Evolutionary conservation across 2,888 invertebrate species (phyloP).

Genomic region (Chrysina gloriosa): DNA sequence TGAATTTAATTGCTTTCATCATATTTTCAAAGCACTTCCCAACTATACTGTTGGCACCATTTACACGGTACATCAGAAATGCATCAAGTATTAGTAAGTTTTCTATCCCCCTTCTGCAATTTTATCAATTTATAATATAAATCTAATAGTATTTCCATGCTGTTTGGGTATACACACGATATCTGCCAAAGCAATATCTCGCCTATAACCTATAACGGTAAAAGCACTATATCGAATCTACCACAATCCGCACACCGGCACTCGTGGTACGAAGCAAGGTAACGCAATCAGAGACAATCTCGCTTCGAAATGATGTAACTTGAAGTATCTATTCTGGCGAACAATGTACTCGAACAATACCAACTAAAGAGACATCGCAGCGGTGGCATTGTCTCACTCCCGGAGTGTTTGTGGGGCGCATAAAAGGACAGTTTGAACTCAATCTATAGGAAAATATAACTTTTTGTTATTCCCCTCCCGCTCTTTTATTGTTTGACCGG

Average conservation of each 20-base stretch:
- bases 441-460: constrained; percentile 57
- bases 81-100: too few species aligned
- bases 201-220: not conserved
- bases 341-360: constrained; percentile 62
- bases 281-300: constrained; percentile 61
- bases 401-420: constrained; percentile 61
- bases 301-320: constrained; percentile 66
- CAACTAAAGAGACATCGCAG: constrained; percentile 66
- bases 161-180: too few species aligned
- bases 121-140: too few species aligned
- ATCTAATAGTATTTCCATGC: too few species aligned
- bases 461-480: constrained; percentile 47
- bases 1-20: too few species aligned
- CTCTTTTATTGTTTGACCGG: constrained; percentile 44
- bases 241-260: constrained; percentile 44
- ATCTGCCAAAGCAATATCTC: too few species aligned
- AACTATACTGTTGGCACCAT: too few species aligned
- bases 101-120: too few species aligned
- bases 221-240: constrained; percentile 1
- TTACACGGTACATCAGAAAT: too few species aligned
- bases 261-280: constrained; percentile 56
- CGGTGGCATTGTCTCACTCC: constrained; percentile 59
- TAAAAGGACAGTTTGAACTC: constrained; percentile 65
- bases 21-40: too few species aligned
- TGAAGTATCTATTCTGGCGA: constrained; percentile 64